Evolutionary conservation across 2,888 invertebrate species (phyloP).

Genomic region (Cantharis rustica): DNA sequence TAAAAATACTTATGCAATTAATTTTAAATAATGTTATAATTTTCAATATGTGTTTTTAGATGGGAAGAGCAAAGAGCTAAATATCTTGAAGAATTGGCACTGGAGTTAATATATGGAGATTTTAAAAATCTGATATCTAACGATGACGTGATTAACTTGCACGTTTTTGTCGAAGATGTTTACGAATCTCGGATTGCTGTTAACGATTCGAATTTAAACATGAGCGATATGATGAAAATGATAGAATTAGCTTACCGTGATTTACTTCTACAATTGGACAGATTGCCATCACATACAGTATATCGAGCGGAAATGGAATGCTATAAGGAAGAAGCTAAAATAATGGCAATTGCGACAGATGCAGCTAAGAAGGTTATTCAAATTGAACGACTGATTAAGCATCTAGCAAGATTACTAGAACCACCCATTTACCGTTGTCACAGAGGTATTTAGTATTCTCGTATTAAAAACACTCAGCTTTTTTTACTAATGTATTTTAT

Average conservation of each 20-base stretch:
- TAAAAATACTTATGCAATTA: slow-evolving; percentile 22
- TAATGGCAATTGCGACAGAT: slow-evolving; percentile 59
- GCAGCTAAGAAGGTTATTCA: slow-evolving; percentile 64
- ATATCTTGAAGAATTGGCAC: slow-evolving; percentile 61
- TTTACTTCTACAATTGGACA: slow-evolving; percentile 59
- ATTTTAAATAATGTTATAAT: not conserved
- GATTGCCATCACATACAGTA: slow-evolving; percentile 60
- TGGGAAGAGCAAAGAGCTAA: slow-evolving; percentile 60
- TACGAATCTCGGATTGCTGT: slow-evolving; percentile 64
- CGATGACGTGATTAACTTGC: slow-evolving; percentile 62
- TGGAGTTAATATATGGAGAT: slow-evolving; percentile 60
- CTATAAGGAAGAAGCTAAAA: slow-evolving; percentile 58
- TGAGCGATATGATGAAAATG: slow-evolving; percentile 62
- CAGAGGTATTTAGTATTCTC: slow-evolving; percentile 33
- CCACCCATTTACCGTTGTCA: slow-evolving; percentile 42
- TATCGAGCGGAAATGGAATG: slow-evolving; percentile 59
- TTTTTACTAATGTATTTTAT: slow-evolving; percentile 9
- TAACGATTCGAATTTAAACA: slow-evolving; percentile 63
- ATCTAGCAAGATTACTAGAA: slow-evolving; percentile 56
- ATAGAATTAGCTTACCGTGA: slow-evolving; percentile 60
- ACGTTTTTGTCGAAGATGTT: slow-evolving; percentile 66
- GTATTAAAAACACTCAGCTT: not conserved
- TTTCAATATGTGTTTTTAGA: slow-evolving; percentile 35
- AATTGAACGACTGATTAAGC: slow-evolving; percentile 57
- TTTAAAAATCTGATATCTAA: slow-evolving; percentile 64